Base-by-base conservation (phyloP, 2,113 vertebrate species). In the Mellivora capensis region DNA sequence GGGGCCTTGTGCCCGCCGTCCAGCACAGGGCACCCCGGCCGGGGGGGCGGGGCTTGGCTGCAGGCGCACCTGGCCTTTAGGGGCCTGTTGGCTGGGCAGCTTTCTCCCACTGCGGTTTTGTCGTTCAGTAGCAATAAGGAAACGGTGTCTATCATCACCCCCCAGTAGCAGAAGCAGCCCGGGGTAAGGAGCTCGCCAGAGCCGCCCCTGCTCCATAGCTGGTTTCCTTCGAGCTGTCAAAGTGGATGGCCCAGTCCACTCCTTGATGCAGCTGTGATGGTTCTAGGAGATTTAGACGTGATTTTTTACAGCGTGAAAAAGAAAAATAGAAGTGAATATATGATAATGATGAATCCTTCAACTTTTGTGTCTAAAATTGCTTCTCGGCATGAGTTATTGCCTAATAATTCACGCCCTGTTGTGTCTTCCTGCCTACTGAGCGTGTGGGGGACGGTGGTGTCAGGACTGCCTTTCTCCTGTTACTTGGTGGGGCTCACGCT, bases 301-400 rank as follows among this genome's bases (percentile, higher is more conserved):
- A 96, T 49, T 85, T 95, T 98, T 94, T 97, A 95, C 47, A 47
- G 82, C 17, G 2, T 34, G 93, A 76, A 89, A 85, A 97, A 97
- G 79, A 97, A 93, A 84, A 86, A 47, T 91, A 8, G 7, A 86
- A 67, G 29, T 23, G 87, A 85, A 17, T 0, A 0, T 94, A 83
- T 85, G 96, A 89, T 96, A 69, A 88, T 86, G 96, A 96, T 96
- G 62, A 96, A n/a, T 96, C 95, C 76, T 90, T 97, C 79, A 29
- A 69, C 82, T 95, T 90, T 57, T 81, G 59, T 79, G 77, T 88
- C 7, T 97, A 74, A 67, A 90, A 87, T 96, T 42, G 87, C 77
- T 93, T 95, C 42, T 10, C 74, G 93, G 96, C 84, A 34, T 77
- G 82, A 97, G 72, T 92, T 92, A 93, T 25, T 94, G 84, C 90